Evolutionary conservation across 2,797 vertebrate species (phyloP).

Genomic region (Sebastes diaconus): DNA sequence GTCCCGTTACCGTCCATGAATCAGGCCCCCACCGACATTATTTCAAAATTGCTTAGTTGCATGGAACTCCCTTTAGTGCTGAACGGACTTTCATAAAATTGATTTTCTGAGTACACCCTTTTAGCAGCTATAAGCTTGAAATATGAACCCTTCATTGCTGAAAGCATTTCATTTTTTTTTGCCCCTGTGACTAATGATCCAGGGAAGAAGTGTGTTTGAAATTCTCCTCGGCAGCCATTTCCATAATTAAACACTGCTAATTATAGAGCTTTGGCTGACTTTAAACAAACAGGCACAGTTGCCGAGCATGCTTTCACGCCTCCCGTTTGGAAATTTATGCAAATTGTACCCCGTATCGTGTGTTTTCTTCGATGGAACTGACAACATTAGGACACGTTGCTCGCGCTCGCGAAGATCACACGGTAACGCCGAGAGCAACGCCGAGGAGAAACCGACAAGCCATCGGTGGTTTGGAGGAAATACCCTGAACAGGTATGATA

Average conservation of each 20-base stretch:
- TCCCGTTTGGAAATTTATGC: conserved; percentile 89
- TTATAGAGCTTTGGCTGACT: conserved; percentile 96
- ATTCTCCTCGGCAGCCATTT: conserved; percentile 96
- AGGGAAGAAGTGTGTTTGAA: conserved; percentile 93
- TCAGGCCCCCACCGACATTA: conserved; percentile 89
- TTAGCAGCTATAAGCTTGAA: conserved; percentile 99
- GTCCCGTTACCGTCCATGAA: conserved; percentile 91
- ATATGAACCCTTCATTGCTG: conserved; percentile 98
- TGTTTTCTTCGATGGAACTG: conserved; percentile 82
- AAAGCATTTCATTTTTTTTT: conserved; percentile 96
- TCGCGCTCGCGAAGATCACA: conserved; percentile 78
- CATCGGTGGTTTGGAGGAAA: conserved; percentile 83
- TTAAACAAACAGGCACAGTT: conserved; percentile 90
- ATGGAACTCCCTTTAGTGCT: conserved; percentile 95
- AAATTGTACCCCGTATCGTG: conserved; percentile 86
- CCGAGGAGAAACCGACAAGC: conserved; percentile 79
- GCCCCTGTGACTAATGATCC: conserved; percentile 96
- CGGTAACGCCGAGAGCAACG: conserved; percentile 67
- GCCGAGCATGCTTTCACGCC: conserved; percentile 83
- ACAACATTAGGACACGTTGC: conserved; percentile 78
- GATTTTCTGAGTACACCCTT: conserved; percentile 98
- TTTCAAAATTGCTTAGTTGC: conserved; percentile 99
- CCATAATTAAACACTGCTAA: conserved; percentile 99
- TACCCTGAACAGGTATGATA: conserved; percentile 71
- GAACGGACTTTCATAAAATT: conserved; percentile 99